Base-by-base conservation (phyloP, 2,888 invertebrate genomes). In the Chloroclysta siterata region DNA sequence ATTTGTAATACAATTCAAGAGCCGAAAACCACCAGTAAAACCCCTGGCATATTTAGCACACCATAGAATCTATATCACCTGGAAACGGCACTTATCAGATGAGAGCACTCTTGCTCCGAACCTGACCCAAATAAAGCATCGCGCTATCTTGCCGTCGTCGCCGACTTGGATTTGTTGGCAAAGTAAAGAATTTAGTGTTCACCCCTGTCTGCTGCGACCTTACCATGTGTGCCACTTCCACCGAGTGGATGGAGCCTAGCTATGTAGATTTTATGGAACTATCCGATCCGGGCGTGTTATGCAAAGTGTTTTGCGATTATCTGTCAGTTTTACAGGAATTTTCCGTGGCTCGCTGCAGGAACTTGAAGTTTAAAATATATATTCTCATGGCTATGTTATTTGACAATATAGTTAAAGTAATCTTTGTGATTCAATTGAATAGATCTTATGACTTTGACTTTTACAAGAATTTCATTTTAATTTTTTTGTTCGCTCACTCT, bases 81-180 rank as follows among this genome's bases (percentile, higher is more conserved):
- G 68, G 70, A 69, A 68, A 58, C 61, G 61, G 60, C 70, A 75
- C 73, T 78, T 79, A 75, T 77, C 74, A 71, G 77, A 76, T 77
- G 74, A 77, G 77, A 70, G 74, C 66, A 55, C 71, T 73, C 73
- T 74, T 71, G 66, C 68, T 69, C 71, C 65, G 60, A 70, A 72
- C 83, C 71, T 84, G 87, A 86, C 89, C 87, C 82, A 84, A 83
- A 88, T 88, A 88, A 84, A 87, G 78, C 78, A 83, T 68, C 66
- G 75, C 65, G 62, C 75, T 79, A 81, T 78, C 81, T 81, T 39
- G 52, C 61, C 50, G 73, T 71, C 79, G 76, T 75, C 70, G 72
- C 68, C 73, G 75, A 73, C 76, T 74, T 70, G 77, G 83, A 87
- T 87, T 85, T 85, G 84, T 85, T 84, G 80, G 81, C 78, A 72